phyloP scores from a whole-genome alignment of 2,113 vertebrate species.

The Cyanocitta stelleri region DNA sequence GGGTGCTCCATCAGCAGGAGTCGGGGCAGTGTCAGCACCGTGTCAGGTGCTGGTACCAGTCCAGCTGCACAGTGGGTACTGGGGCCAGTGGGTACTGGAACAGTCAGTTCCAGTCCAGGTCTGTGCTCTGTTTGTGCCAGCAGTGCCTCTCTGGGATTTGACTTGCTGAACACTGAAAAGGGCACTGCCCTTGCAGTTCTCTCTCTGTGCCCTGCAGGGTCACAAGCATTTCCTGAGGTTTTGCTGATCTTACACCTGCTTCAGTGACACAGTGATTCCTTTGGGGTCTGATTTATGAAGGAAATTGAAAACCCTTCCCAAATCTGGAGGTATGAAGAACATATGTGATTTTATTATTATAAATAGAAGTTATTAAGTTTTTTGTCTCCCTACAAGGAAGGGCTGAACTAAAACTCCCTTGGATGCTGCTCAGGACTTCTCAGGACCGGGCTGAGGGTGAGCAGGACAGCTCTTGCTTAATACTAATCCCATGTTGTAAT shows the following conservation, averaged over 20 bases:
- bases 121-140: background rate
- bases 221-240: background rate
- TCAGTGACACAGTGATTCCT: background rate
- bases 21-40: fast-evolving
- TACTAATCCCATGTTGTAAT: conserved; percentile 28
- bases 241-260: background rate
- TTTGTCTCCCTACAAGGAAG: background rate
- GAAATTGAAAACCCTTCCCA: background rate
- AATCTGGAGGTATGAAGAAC: background rate
- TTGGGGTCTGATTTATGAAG: background rate
- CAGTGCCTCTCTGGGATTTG: background rate
- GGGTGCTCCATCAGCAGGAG: fast-evolving
- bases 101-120: background rate
- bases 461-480: conserved; percentile 20
- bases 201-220: background rate
- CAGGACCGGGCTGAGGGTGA: conserved; percentile 2
- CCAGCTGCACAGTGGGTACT: background rate
- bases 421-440: conserved; percentile 1
- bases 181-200: background rate
- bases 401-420: background rate
- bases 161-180: background rate
- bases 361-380: background rate
- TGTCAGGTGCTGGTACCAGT: background rate
- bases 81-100: background rate
- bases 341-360: background rate